Conservation (phyloP, 2,888 invertebrate species). For the Drosophila tripunctata region DNA sequence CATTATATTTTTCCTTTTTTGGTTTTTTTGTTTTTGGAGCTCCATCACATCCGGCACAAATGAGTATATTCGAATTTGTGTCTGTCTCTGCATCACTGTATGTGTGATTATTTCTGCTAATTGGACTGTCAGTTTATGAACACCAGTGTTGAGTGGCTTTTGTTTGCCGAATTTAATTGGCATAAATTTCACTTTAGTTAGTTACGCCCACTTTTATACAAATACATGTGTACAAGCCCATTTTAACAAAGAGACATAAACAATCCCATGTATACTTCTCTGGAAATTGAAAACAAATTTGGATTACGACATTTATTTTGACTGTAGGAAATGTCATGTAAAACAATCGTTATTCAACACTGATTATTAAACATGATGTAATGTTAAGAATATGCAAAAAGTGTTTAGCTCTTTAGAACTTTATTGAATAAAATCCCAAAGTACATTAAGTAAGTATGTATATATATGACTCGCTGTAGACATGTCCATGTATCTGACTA, state of each 20-base stretch:
- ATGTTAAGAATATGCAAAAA: background rate
- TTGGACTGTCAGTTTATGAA: slow-evolving; percentile 77
- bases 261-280: too few species aligned
- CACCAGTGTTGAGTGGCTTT: slow-evolving; percentile 41
- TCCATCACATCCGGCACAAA: slow-evolving; percentile 68
- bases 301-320: background rate
- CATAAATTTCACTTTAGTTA: slow-evolving; percentile 79
- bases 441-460: too few species aligned
- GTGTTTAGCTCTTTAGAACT: background rate
- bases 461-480: too few species aligned
- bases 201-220: slow-evolving; percentile 49
- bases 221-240: background rate
- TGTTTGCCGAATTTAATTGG: slow-evolving; percentile 61
- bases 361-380: background rate
- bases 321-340: background rate
- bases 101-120: slow-evolving; percentile 77
- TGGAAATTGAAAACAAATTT: background rate
- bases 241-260: background rate
- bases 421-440: too few species aligned
- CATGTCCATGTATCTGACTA: too few species aligned
- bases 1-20: slow-evolving; percentile 21
- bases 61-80: slow-evolving; percentile 16
- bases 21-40: slow-evolving; percentile 37
- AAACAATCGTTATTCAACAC: background rate
- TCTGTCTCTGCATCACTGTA: slow-evolving; percentile 20